Conservation (phyloP, 2,797 vertebrate species). For the Bradypus variegatus region DNA sequence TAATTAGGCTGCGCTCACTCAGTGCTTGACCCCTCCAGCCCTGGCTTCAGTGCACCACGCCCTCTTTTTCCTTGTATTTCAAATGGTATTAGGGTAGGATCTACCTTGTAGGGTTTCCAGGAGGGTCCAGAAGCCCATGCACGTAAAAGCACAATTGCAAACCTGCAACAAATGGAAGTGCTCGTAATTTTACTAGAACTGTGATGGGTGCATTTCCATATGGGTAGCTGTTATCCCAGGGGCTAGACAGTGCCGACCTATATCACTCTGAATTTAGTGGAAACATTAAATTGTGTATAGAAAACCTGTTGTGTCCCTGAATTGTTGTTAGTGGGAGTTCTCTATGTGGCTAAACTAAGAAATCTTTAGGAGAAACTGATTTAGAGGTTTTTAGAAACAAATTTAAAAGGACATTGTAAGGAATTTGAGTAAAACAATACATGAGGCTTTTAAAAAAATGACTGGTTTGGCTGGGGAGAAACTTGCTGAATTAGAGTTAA, state of each 20-base stretch:
- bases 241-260: background rate
- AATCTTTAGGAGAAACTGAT: conserved; percentile 4
- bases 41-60: background rate
- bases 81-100: background rate
- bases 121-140: background rate
- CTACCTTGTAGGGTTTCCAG: background rate
- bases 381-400: conserved; percentile 28
- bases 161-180: background rate
- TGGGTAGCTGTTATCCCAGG: background rate
- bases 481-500: background rate
- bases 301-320: background rate
- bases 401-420: background rate
- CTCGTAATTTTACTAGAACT: conserved; percentile 7
- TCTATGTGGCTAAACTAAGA: background rate
- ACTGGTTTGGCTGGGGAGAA: background rate
- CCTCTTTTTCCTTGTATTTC: background rate
- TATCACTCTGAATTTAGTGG: background rate
- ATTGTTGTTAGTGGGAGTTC: background rate
- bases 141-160: background rate
- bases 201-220: background rate
- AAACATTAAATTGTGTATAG: background rate
- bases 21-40: background rate
- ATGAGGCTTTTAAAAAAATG: background rate
- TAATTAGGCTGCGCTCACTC: background rate
- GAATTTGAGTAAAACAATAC: background rate